These are phyloP conservation scores for Onthophagus sagittarius DNA, from an alignment of 2,888 invertebrate species.

Conservation along the genomic window DNA sequence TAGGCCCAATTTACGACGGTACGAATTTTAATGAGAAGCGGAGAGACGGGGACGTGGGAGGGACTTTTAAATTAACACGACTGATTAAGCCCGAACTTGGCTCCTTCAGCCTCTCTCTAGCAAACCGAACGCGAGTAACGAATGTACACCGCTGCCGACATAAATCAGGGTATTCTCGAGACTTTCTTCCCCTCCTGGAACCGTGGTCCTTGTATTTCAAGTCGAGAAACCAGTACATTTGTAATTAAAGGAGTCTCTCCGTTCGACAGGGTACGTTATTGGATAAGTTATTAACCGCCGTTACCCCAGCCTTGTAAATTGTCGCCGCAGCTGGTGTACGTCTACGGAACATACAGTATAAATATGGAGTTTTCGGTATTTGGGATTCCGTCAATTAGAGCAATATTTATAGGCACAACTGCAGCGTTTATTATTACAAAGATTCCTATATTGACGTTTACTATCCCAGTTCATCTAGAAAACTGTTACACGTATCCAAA, in stretches of 20 bases:
- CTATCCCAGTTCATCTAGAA: neutral
- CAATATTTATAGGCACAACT: neutral
- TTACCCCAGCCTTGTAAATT: neutral
- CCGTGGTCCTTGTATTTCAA: neutral
- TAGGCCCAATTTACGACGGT: conserved; percentile 11
- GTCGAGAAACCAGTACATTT: conserved; percentile 5
- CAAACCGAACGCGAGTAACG: conserved; percentile 7
- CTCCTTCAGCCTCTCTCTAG: neutral
- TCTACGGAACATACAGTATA: neutral
- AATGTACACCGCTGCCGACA: conserved; percentile 5
- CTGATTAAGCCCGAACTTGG: conserved; percentile 7
- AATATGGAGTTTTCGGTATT: neutral
- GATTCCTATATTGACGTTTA: neutral
- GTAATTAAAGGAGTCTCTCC: conserved; percentile 4
- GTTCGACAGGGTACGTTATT: conserved; percentile 1
- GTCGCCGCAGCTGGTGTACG: neutral
- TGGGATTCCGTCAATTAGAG: neutral
- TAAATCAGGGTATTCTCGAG: conserved; percentile 12
- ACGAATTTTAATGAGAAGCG: conserved; percentile 11
- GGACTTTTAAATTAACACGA: conserved; percentile 13
- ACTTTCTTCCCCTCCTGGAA: neutral
- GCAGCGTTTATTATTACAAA: neutral
- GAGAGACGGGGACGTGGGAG: neutral
- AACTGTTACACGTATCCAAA: neutral
- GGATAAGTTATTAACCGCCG: conserved; percentile 8